phyloP scores from a whole-genome alignment of 2,113 vertebrate species.

The Scopus umbretta region DNA sequence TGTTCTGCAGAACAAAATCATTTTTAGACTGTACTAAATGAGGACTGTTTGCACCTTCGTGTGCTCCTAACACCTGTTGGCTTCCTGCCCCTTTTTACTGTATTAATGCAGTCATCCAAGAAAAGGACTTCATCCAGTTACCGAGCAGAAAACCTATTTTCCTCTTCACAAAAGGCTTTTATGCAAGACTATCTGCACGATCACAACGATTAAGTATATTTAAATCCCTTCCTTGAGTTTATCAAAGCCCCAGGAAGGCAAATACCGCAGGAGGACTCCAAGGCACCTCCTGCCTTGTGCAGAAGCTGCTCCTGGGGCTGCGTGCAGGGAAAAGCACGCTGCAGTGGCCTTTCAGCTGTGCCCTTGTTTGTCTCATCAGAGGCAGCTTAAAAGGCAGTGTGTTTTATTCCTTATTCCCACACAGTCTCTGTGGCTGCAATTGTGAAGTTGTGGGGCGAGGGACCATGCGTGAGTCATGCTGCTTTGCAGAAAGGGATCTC shows the following conservation, averaged over 20 bases:
- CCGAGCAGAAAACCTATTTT: not conserved
- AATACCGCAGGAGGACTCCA: not conserved
- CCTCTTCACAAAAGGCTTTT: not conserved
- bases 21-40: not conserved
- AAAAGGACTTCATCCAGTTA: not conserved
- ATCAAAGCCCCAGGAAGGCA: not conserved
- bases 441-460: not conserved
- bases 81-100: not conserved
- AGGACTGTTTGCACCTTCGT: not conserved
- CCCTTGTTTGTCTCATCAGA: not conserved
- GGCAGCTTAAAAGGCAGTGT: not conserved
- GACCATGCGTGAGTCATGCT: not conserved
- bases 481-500: not conserved
- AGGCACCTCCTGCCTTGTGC: not conserved
- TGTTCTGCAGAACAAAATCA: not conserved
- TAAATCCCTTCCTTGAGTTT: not conserved
- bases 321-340: fast-evolving
- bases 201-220: not conserved
- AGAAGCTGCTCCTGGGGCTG: not conserved
- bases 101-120: not conserved
- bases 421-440: not conserved
- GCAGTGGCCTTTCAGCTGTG: not conserved
- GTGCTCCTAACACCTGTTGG: not conserved
- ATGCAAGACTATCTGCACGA: not conserved
- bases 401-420: not conserved